Percentiles rank a stretch among this genome's conserved stretches.
Evolutionary conservation across 2,888 invertebrate species (phyloP).

Genomic region (Anoncus sp.): DNA sequence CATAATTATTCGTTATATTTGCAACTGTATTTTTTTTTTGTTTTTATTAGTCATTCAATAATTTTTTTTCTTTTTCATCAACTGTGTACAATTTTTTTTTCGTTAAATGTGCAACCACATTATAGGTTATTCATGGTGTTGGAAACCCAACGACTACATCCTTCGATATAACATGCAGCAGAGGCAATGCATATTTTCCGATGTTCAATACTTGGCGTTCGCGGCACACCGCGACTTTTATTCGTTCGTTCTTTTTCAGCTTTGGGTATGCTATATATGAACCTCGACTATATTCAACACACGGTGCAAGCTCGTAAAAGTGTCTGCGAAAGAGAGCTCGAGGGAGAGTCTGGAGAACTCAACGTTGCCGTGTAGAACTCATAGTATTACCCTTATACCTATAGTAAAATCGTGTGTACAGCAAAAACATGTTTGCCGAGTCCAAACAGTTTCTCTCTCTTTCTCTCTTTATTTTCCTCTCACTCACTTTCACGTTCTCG

Average conservation of each 20-base stretch:
- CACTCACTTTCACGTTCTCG: conserved; percentile 59
- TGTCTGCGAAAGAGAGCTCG: conserved; percentile 58
- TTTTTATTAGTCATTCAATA: no score
- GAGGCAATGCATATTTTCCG: conserved; percentile 4
- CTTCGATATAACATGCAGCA: not conserved
- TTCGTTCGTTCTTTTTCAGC: conserved; percentile 37
- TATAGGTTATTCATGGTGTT: no score
- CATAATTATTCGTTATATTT: no score
- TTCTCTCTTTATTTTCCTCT: conserved; percentile 41
- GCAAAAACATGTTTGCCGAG: conserved; percentile 68
- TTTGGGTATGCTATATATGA: conserved; percentile 16
- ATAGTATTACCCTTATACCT: conserved; percentile 31
- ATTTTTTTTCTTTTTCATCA: no score
- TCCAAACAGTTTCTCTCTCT: conserved; percentile 64
- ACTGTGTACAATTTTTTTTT: not conserved
- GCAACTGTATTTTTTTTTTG: no score
- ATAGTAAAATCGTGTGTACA: conserved; percentile 40
- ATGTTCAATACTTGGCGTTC: conserved; percentile 20
- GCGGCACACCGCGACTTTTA: conserved; percentile 50
- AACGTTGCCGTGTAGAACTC: conserved; percentile 24
- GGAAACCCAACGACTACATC: no score
- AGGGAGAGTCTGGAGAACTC: conserved; percentile 62
- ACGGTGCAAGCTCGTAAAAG: conserved; percentile 61
- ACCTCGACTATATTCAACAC: conserved; percentile 39
- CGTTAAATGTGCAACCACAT: not conserved